These are phyloP conservation scores for Nephrotoma guestfalica DNA, from an alignment of 2,888 invertebrate genomes.

Conservation along the genomic window DNA sequence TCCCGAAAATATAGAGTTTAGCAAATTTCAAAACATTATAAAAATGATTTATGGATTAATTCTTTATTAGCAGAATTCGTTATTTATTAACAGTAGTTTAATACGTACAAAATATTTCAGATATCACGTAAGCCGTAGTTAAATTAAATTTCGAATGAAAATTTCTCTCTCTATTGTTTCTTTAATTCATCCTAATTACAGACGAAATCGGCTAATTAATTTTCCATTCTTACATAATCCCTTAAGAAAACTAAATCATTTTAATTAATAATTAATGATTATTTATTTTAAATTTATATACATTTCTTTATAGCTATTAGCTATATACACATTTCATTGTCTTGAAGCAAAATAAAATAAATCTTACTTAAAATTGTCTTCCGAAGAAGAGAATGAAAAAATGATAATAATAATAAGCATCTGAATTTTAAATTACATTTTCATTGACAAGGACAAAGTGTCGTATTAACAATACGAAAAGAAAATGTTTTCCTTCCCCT, in stretches of 20 bases:
- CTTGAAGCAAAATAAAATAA: background rate
- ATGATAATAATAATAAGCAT: background rate
- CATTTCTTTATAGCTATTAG: background rate
- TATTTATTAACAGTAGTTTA: too few relatives aligned
- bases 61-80: too few relatives aligned
- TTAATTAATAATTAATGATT: background rate
- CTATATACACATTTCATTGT: background rate
- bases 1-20: background rate
- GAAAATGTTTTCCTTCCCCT: background rate
- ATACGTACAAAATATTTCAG: background rate
- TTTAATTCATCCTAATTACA: background rate
- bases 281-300: background rate
- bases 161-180: background rate
- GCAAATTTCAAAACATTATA: too few relatives aligned
- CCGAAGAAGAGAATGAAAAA: background rate
- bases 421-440: background rate
- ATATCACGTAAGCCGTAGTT: background rate
- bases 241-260: background rate
- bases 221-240: background rate
- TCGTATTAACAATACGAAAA: background rate
- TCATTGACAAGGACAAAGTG: background rate
- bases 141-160: background rate
- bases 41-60: too few relatives aligned
- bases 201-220: background rate
- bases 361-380: background rate